These are phyloP conservation scores for Herpetotheres cachinnans DNA, from an alignment of 2,113 vertebrate species.

Conservation along the genomic window DNA sequence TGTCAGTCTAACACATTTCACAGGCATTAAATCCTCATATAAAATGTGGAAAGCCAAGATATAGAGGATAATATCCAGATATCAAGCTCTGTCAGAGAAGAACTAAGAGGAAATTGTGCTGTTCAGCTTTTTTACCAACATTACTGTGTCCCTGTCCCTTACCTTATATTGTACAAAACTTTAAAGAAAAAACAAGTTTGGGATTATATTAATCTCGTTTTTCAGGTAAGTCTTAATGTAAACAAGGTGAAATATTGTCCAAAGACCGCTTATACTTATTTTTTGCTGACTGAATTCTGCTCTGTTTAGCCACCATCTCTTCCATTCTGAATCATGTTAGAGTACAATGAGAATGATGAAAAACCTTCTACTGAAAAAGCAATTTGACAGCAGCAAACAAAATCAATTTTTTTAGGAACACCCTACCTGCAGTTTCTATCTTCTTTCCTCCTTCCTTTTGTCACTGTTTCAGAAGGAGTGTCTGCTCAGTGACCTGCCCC, in stretches of 20 bases:
- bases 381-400: not conserved
- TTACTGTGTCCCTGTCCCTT: not conserved
- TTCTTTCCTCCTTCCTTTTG: not conserved
- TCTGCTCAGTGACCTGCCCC: not conserved
- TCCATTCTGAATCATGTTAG: not conserved
- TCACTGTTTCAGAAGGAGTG: not conserved
- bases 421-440: not conserved
- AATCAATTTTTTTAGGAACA: not conserved
- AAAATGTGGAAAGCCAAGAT: not conserved
- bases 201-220: not conserved
- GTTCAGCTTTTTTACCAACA: not conserved
- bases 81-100: not conserved
- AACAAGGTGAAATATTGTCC: not conserved
- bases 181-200: not conserved
- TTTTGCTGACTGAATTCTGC: not conserved
- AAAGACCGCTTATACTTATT: not conserved
- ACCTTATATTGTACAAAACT: not conserved
- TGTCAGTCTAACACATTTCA: constrained; percentile 26
- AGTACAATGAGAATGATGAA: not conserved
- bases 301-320: not conserved
- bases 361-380: not conserved
- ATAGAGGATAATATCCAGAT: not conserved
- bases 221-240: not conserved
- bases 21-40: not conserved
- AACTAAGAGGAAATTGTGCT: not conserved